phyloP scores from a whole-genome alignment of 2,113 vertebrate species.

The Lamprologus tigripictilis region DNA sequence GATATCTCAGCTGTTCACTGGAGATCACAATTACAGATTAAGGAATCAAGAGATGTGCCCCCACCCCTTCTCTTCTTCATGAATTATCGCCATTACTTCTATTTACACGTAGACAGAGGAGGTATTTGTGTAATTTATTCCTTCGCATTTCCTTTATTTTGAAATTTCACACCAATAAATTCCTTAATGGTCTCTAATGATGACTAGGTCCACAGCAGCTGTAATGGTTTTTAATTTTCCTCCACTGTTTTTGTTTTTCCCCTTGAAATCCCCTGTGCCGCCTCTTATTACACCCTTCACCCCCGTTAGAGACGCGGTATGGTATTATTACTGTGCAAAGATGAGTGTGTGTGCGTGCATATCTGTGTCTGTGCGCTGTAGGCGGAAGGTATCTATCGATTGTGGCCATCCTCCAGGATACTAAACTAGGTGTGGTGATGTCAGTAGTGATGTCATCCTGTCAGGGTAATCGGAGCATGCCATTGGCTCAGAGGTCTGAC shows the following conservation, averaged over 20 bases:
- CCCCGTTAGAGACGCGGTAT: constrained; percentile 4
- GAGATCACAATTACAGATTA: constrained; percentile 62
- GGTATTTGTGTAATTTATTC: background rate
- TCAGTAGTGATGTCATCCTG: constrained; percentile 67
- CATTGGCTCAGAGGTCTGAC: constrained; percentile 62
- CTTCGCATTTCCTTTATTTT: background rate
- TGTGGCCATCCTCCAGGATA: constrained; percentile 48
- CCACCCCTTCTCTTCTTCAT: background rate
- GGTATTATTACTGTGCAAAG: constrained; percentile 20
- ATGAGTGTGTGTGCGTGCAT: background rate
- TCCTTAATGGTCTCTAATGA: constrained; percentile 32
- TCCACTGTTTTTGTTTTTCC: constrained; percentile 29
- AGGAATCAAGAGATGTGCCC: constrained; percentile 41
- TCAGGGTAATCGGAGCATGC: constrained; percentile 60
- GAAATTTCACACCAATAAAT: constrained; percentile 18
- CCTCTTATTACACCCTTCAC: constrained; percentile 38
- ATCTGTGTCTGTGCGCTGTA: background rate
- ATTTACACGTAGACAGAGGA: background rate
- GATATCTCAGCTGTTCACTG: constrained; percentile 45
- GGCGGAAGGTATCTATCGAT: constrained; percentile 48
- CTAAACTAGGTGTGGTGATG: constrained; percentile 57
- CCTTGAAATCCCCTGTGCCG: constrained; percentile 15
- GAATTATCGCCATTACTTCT: constrained; percentile 37
- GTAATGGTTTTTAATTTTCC: constrained; percentile 47
- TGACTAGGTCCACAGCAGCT: background rate